Conservation (phyloP, 2,113 vertebrate genomes). For the Notarius quadriscutis region DNA sequence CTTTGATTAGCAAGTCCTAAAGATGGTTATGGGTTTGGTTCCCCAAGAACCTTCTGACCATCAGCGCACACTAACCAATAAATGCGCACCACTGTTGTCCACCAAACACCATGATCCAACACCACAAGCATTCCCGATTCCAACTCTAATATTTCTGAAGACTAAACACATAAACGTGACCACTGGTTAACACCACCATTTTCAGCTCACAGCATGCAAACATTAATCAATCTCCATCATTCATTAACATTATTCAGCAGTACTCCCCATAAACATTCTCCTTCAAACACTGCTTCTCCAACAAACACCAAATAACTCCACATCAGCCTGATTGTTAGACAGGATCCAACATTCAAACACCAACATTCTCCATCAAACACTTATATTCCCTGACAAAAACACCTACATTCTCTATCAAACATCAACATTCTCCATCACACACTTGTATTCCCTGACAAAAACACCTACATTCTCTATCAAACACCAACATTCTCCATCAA, state of each 20-base stretch:
- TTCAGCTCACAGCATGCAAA: not conserved
- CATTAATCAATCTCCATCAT: not conserved
- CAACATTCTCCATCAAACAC: not conserved
- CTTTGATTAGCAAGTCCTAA: not conserved
- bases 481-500: not conserved
- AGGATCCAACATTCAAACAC: not conserved
- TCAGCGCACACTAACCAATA: not conserved
- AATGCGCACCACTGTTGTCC: not conserved
- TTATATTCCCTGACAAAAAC: no score
- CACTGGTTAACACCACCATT: not conserved
- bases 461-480: not conserved
- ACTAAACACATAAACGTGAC: not conserved
- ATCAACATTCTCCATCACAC: no score
- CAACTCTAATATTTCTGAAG: no score
- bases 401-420: no score
- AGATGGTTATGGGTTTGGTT: not conserved
- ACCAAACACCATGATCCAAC: not conserved
- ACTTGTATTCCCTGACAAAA: no score
- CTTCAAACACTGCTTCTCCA: no score
- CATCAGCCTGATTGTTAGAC: no score
- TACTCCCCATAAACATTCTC: no score
- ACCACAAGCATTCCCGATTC: not conserved
- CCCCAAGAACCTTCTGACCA: not conserved
- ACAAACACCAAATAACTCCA: no score
- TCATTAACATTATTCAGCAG: not conserved